Base-by-base conservation (phyloP, 2,888 invertebrate genomes). In the Oscheius sp. region DNA sequence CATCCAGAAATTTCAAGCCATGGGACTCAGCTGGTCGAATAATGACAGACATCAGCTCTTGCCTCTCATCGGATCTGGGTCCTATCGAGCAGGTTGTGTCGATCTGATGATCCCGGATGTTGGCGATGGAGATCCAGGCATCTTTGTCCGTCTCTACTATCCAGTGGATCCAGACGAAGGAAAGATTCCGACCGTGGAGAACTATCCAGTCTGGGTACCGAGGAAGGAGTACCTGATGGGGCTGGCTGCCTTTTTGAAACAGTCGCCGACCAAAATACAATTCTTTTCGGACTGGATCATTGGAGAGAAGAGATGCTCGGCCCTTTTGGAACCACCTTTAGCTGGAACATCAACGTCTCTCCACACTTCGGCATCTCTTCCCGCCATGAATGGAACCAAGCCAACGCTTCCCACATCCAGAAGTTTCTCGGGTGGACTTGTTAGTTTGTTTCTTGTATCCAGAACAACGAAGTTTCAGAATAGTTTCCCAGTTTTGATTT, bases 141-240 rank as follows among this genome's bases (percentile, higher is more conserved):
- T 91, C 35, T 92, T 93, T 83, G 89, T 92, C 79, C 88, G 93
- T 66, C 79, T 93, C 2, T 92, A 91, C 87, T 93, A 93, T 86
- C 93, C 93, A 2, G 91, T 92, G 3, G 88, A 90, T 72, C 87
- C 89, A 57, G 89, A 90, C 42, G 59, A 76, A 10, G 47, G 87
- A 90, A 78, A 86, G 91, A 80, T 86, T 89, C 72, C 88, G 89
- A 7, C 51, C 10, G 33, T 55, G n/a, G 35, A 33, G 2, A 10
- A 48, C 35, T 92, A 92, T 92, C 90, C 91, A 11, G 89, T 90
- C 7, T 93, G 92, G 92, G 88, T 92, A 42, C 91, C 92, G 53
- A 90, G 92, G 84, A 90, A 90, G 75, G 90, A 91, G 79, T 93
- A 93, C 85, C 86, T 92, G 7, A 87, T 90, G 72, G 93, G 92